Evolutionary conservation across 2,797 vertebrate species (phyloP).

Genomic region (Melanotaenia nigrans): DNA sequence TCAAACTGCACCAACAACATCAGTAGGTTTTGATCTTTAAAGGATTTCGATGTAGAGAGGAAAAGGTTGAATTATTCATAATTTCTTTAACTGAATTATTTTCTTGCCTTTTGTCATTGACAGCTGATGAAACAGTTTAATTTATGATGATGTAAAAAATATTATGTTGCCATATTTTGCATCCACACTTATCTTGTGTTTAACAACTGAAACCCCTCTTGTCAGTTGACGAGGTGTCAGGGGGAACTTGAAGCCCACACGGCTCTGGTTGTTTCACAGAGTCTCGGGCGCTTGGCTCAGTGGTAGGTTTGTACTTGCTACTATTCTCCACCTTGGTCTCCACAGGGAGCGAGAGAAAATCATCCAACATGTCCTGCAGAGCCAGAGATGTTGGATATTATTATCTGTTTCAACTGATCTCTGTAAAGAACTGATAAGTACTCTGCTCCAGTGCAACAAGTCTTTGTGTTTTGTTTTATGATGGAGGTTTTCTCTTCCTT

Average conservation of each 20-base stretch:
- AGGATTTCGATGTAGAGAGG: not conserved
- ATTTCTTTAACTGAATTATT: not conserved
- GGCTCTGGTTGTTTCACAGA: slow-evolving; percentile 21
- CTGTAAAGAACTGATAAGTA: not conserved
- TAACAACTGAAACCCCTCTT: not conserved
- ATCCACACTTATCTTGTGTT: not conserved
- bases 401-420: slow-evolving; percentile 4
- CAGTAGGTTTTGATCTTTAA: not conserved
- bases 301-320: slow-evolving; percentile 36
- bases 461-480: not conserved
- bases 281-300: slow-evolving; percentile 30
- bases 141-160: not conserved
- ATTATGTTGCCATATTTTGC: no score
- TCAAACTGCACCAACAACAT: not conserved
- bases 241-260: slow-evolving; percentile 58
- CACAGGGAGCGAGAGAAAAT: slow-evolving; percentile 39
- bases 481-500: no score
- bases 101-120: not conserved
- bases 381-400: slow-evolving; percentile 12
- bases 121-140: not conserved
- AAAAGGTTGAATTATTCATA: not conserved
- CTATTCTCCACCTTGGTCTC: slow-evolving; percentile 46
- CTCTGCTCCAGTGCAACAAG: not conserved
- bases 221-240: slow-evolving; percentile 13
- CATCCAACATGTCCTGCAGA: slow-evolving; percentile 22